Conservation (phyloP, 2,113 vertebrate genomes). For the Anseranas semipalmata region DNA sequence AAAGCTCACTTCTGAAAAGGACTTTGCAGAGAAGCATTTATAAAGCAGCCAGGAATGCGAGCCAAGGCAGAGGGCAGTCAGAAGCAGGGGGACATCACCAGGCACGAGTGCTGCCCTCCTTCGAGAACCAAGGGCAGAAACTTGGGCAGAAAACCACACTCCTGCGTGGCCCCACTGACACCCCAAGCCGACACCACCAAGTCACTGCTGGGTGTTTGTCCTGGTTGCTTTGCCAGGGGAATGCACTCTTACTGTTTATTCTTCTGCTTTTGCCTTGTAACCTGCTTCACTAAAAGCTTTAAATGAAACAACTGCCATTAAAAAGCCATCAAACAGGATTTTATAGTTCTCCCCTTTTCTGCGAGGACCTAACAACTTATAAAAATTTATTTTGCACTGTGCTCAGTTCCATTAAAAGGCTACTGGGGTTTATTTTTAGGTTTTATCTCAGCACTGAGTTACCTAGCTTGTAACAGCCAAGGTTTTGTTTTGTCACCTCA, state of each 20-base stretch:
- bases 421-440: conserved; percentile 48
- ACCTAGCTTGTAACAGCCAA: conserved; percentile 49
- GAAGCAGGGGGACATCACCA: rapidly evolving
- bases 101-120: not conserved
- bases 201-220: not conserved
- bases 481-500: conserved; percentile 64
- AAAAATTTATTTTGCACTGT: conserved; percentile 43
- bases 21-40: not conserved
- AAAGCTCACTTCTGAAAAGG: not conserved
- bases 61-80: not conserved
- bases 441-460: conserved; percentile 54
- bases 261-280: conserved; percentile 20
- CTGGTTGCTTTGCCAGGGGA: not conserved
- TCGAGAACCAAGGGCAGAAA: not conserved
- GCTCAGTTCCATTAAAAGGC: conserved; percentile 41
- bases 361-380: not conserved
- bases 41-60: not conserved
- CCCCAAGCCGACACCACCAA: not conserved
- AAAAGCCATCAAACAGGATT: conserved; percentile 43
- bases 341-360: conserved; percentile 45
- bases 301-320: conserved; percentile 50
- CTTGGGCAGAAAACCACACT: not conserved
- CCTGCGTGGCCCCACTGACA: not conserved
- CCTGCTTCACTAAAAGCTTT: conserved; percentile 49
- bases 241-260: conserved; percentile 4